phyloP scores from a whole-genome alignment of 2,888 invertebrate species.

The Coelopa pilipes region DNA sequence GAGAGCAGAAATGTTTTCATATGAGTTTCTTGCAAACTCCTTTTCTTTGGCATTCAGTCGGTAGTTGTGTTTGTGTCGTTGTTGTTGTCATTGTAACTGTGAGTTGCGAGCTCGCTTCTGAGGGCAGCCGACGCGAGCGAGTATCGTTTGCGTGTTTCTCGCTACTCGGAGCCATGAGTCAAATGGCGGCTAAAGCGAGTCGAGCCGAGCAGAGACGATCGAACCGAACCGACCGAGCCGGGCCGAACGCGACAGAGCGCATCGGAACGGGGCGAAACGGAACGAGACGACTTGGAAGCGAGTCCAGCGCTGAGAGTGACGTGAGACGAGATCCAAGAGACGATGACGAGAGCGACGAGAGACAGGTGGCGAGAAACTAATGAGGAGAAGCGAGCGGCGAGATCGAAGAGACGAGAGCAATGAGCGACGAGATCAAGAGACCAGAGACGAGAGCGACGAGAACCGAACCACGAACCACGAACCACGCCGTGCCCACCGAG shows the following conservation, averaged over 20 bases:
- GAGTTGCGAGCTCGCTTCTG: not conserved
- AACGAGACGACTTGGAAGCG: conserved; percentile 18
- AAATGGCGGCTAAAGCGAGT: too few species aligned
- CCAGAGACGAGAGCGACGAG: too few species aligned
- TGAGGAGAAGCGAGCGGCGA: too few species aligned
- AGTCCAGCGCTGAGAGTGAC: not conserved
- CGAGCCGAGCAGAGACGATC: too few species aligned
- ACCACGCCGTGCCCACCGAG: too few species aligned
- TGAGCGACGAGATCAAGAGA: too few species aligned
- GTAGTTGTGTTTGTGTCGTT: not conserved
- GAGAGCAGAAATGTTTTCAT: not conserved
- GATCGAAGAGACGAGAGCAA: not conserved
- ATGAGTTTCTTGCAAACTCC: too few species aligned
- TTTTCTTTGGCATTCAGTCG: not conserved
- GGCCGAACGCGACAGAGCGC: not conserved
- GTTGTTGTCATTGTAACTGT: conserved; percentile 4
- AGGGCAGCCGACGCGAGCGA: not conserved
- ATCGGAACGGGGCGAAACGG: not conserved
- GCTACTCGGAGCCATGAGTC: conserved; percentile 8
- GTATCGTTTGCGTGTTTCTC: conserved; percentile 9
- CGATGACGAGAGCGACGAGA: too few species aligned
- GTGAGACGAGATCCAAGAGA: too few species aligned
- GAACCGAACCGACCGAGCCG: not conserved
- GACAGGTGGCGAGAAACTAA: too few species aligned
- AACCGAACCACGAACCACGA: too few species aligned